These are phyloP conservation scores for Calypte anna DNA, from an alignment of 2,113 vertebrate genomes.

Conservation along the genomic window DNA sequence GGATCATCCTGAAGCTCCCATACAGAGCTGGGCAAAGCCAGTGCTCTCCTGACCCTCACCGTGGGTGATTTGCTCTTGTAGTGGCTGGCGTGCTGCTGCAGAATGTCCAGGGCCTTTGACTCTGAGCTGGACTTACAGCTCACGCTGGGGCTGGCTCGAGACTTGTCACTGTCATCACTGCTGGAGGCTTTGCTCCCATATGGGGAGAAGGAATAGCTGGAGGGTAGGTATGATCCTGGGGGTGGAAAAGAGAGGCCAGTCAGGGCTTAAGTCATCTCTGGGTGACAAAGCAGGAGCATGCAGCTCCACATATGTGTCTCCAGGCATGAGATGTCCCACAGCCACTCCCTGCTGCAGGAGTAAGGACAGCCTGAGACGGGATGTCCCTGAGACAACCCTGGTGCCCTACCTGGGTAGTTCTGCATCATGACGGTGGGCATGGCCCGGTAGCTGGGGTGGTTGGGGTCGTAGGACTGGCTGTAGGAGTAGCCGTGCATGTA, in stretches of 20 bases:
- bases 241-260: not conserved
- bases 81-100: constrained; percentile 98
- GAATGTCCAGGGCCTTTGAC: constrained; percentile 96
- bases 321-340: not conserved
- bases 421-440: constrained; percentile 99
- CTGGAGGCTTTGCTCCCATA: constrained; percentile 90
- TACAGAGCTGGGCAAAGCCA: not conserved
- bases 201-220: constrained; percentile 95
- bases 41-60: constrained; percentile 70
- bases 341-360: not conserved
- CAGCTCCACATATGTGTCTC: not conserved
- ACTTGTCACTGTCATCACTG: constrained; percentile 91
- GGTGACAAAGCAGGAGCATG: not conserved
- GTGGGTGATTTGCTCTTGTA: constrained; percentile 99
- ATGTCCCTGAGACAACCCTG: fast-evolving
- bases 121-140: constrained; percentile 90
- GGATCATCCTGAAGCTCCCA: not conserved
- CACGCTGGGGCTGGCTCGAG: constrained; percentile 92
- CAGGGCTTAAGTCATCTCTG: fast-evolving
- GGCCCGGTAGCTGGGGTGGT: constrained; percentile 93
- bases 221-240: constrained; percentile 92
- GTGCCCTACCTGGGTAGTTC: constrained; percentile 92
- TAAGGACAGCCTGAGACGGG: not conserved
- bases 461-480: constrained; percentile 95
- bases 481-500: constrained; percentile 99